phyloP scores from a whole-genome alignment of 2,888 invertebrate genomes.

The Geophilus truncorum region DNA sequence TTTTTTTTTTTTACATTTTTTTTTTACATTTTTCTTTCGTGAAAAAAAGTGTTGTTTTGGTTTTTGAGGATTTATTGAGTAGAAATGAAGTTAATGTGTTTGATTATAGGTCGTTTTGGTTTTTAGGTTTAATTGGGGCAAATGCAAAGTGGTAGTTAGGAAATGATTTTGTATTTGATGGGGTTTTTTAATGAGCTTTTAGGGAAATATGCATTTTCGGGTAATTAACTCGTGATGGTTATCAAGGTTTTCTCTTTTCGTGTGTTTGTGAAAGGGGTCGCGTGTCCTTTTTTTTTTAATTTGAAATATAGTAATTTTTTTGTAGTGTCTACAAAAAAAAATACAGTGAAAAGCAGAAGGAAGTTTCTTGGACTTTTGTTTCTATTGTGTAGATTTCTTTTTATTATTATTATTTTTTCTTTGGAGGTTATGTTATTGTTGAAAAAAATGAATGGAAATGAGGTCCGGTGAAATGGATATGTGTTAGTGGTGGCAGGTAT shows the following conservation, averaged over 20 bases:
- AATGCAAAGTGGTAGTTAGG: not conserved
- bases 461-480: not conserved
- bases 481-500: not conserved
- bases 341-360: not conserved
- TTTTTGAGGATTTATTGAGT: not conserved
- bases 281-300: not conserved
- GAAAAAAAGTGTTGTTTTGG: too few species aligned
- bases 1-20: not conserved
- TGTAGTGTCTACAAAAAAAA: not conserved
- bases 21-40: too few species aligned
- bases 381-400: not conserved
- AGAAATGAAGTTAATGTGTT: not conserved
- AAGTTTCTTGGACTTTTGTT: not conserved
- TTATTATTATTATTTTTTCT: not conserved
- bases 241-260: not conserved
- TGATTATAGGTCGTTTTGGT: not conserved
- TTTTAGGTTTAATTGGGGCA: not conserved
- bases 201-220: not conserved
- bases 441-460: not conserved
- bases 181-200: not conserved
- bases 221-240: not conserved
- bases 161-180: not conserved
- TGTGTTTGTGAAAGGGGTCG: constrained; percentile 4
- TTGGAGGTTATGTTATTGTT: not conserved
- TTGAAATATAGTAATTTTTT: not conserved